Evolutionary conservation across 37 sponge, comb jelly and placozoan species (phyloP).

Genomic region (Eunapius fragilis): DNA sequence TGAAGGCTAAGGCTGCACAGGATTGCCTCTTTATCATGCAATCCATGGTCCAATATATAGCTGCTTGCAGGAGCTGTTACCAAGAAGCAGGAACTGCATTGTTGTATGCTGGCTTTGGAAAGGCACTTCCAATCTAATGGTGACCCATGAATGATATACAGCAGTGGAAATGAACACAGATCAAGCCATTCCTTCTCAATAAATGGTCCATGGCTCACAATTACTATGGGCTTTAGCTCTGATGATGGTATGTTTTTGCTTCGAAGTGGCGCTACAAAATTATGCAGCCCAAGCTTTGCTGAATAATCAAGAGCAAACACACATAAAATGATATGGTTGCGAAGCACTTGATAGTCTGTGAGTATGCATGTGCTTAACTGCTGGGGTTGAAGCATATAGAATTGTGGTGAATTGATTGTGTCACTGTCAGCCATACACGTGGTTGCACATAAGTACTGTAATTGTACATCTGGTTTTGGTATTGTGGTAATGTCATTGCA

Average conservation of each 20-base stretch:
- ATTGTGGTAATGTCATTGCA: no score
- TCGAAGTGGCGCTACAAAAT: conserved; percentile 58
- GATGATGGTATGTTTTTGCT: conserved; percentile 13
- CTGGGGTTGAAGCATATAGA: not conserved
- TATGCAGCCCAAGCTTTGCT: conserved; percentile 48
- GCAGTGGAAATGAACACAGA: conserved; percentile 28
- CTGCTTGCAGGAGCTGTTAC: conserved; percentile 19
- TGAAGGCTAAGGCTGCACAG: conserved; percentile 64
- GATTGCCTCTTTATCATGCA: conserved; percentile 73
- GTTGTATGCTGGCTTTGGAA: conserved; percentile 28
- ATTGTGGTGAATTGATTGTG: not conserved
- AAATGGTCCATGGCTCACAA: conserved; percentile 61
- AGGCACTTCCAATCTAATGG: conserved; percentile 59
- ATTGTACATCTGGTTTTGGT: no score
- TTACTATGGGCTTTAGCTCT: conserved; percentile 50
- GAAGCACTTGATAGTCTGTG: not conserved
- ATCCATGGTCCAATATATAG: not conserved
- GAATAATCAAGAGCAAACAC: conserved; percentile 70
- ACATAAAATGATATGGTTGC: conserved; percentile 80
- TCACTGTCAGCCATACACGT: not conserved
- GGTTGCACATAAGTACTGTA: not conserved
- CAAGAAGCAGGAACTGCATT: conserved; percentile 62
- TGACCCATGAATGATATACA: conserved; percentile 55
- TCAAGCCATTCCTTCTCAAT: conserved; percentile 62
- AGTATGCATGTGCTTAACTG: not conserved